Base-by-base conservation (phyloP, 2,113 vertebrate species). In the Opisthocomus hoazin region DNA sequence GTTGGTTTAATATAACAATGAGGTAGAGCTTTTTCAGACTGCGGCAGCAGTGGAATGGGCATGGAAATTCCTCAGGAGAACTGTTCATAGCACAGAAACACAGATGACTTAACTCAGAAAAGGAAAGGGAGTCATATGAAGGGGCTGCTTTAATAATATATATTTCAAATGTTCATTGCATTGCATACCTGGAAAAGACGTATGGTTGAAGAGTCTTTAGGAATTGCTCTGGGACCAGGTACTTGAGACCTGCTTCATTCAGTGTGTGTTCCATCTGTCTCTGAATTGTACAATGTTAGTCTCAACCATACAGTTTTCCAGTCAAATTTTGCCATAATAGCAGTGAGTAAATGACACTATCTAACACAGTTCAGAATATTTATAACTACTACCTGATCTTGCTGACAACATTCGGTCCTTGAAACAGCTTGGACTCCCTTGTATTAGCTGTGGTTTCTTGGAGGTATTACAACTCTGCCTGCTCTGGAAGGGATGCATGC, bases 71-170 rank as follows among this genome's bases (percentile, higher is more conserved):
- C 20, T 88, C 4, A 1, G 66, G 56, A 80, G 69, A 84, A 11
- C 0, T 4, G 5, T 1, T 37, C 48, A 26, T 65, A 23, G 12
- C 0, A 4, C 32, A 30, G n/a, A 76, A 76, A 14, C 36, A 12
- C 61, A 57, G 32, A 6, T 9, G 53, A 0, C 1, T 69, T 48
- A 19, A 10, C 29, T 79, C 30, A 19, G 27, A 29, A 43, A 9
- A 61, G 76, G 50, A 69, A 15, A 41, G 41, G 15, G 63, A 86
- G 34, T 37, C 0, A 23, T 58, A 88, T 73, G 63, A 69, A 90
- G 66, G 36, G 37, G 11, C 26, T 95, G 43, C 50, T 90, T 85
- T 73, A 83, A 53, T 54, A 79, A 48, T 56, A n/a, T 0, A 6
- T 53, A n/a, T 69, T 84, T 80, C 24, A 80, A 74, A 30, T 66